Evolutionary conservation across 2,888 invertebrate genomes (phyloP).

Genomic region (Brachyptera risi): DNA sequence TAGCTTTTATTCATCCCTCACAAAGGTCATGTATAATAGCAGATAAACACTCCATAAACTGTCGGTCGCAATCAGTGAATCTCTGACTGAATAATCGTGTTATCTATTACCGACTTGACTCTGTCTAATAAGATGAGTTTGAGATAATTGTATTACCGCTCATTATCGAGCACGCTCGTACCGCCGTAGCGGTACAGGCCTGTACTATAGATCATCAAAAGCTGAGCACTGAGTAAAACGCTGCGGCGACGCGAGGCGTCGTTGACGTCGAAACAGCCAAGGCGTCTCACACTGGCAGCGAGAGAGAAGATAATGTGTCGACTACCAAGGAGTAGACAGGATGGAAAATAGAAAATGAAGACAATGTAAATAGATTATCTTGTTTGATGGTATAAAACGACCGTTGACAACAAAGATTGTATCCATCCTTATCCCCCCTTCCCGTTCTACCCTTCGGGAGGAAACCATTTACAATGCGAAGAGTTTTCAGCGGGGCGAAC

Average conservation of each 20-base stretch:
- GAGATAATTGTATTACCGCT: constrained; percentile 2
- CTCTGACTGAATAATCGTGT: neutral
- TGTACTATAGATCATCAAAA: neutral
- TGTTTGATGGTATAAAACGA: neutral
- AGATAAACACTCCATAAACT: neutral
- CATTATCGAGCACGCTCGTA: neutral
- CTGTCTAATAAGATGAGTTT: neutral
- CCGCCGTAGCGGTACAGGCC: neutral
- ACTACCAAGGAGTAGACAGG: neutral
- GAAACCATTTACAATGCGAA: neutral
- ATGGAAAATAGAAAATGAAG: neutral
- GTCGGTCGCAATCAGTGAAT: constrained; percentile 3
- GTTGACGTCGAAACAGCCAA: no score
- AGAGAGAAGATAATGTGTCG: neutral
- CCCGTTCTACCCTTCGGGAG: neutral
- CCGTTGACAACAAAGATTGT: constrained; percentile 8
- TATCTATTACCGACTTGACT: neutral
- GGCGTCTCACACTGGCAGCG: no score
- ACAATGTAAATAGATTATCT: constrained; percentile 12
- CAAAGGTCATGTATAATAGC: no score
- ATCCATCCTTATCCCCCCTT: neutral
- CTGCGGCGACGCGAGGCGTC: neutral
- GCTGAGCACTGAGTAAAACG: no score
- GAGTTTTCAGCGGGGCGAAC: neutral
- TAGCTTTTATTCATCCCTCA: no score